These are phyloP conservation scores for Puffinus mauretanicus DNA, from an alignment of 2,113 vertebrate genomes.

Conservation along the genomic window DNA sequence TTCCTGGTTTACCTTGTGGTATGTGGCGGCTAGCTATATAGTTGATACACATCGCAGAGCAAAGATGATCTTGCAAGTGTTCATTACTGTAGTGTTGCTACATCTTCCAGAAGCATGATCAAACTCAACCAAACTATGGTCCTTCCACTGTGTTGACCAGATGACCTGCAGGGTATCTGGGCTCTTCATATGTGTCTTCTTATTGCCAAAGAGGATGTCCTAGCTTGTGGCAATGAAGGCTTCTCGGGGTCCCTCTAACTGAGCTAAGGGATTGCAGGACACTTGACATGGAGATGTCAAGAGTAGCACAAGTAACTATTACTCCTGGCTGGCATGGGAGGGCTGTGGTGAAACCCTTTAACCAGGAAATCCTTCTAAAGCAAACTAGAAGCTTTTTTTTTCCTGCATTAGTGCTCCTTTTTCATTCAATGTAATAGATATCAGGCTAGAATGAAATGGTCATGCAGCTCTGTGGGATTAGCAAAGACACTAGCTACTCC, in stretches of 20 bases:
- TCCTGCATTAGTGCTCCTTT: neutral
- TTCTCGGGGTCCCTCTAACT: neutral
- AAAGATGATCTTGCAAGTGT: neutral
- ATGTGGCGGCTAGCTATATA: neutral
- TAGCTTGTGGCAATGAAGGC: neutral
- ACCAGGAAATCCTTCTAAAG: neutral
- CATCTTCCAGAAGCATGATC: neutral
- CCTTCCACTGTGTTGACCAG: neutral
- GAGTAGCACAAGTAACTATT: neutral
- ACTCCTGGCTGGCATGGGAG: neutral
- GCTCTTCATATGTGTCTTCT: neutral
- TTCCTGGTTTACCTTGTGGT: neutral
- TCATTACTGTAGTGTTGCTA: neutral
- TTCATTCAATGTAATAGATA: neutral
- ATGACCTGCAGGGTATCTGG: neutral
- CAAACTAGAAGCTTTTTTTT: neutral
- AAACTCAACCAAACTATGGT: neutral
- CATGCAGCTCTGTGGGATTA: neutral
- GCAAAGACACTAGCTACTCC: neutral
- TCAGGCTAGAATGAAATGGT: neutral
- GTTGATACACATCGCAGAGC: neutral
- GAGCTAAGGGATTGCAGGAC: neutral
- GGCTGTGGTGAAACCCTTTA: neutral
- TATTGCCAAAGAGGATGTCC: neutral
- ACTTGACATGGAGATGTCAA: neutral